Evolutionary conservation across 1,140 invertebrate species (phyloP).

Genomic region (Ceratosolen solmsi): DNA sequence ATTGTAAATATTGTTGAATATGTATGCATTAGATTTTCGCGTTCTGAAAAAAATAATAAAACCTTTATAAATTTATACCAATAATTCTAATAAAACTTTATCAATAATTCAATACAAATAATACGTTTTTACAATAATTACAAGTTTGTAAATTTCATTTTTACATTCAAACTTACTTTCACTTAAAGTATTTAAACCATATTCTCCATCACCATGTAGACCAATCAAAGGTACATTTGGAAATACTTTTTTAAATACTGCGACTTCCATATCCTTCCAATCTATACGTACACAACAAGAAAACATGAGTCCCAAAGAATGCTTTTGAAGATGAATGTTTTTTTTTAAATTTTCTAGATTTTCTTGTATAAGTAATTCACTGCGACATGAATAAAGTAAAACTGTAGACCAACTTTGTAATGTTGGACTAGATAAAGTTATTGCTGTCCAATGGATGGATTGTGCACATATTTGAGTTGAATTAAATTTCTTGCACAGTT

Average conservation of each 20-base stretch:
- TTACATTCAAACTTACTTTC: too few relatives aligned
- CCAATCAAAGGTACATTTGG: conserved; percentile 76
- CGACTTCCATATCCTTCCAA: conserved; percentile 73
- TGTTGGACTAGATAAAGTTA: conserved; percentile 60
- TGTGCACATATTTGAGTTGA: conserved; percentile 37
- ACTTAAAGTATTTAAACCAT: conserved; percentile 68
- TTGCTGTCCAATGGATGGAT: conserved; percentile 50
- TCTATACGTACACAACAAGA: conserved; percentile 74
- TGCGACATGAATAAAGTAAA: conserved; percentile 53
- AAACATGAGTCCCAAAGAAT: conserved; percentile 76
- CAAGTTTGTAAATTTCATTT: too few relatives aligned
- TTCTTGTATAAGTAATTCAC: conserved; percentile 56
- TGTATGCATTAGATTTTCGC: conserved; percentile 32
- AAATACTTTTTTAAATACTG: conserved; percentile 76
- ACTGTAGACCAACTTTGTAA: conserved; percentile 66
- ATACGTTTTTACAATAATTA: too few relatives aligned
- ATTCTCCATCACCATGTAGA: conserved; percentile 78
- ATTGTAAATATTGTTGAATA: conserved; percentile 67
- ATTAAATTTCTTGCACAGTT: conserved; percentile 49
- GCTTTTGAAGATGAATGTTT: conserved; percentile 61
- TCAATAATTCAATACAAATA: too few relatives aligned
- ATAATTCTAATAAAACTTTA: not conserved
- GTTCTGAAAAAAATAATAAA: conserved; percentile 54
- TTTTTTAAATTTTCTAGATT: conserved; percentile 58
- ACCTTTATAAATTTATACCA: not conserved